Conservation (phyloP, 37 sponge, comb jelly and placozoan species). For the Cliona cf. orientalis region DNA sequence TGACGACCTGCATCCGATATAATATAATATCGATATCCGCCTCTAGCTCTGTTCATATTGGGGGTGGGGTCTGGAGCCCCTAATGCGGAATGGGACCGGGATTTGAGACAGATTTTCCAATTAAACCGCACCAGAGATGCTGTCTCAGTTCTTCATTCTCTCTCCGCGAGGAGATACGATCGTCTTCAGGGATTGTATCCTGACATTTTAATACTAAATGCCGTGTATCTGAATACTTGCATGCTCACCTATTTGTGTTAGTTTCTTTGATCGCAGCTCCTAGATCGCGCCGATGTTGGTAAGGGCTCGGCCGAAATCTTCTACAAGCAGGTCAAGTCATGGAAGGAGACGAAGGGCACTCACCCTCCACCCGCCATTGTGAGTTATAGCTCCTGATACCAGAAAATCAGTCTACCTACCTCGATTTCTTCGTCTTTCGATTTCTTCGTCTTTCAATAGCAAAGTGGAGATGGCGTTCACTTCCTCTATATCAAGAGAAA, state of each 20-base stretch:
- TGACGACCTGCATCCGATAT: too few species aligned
- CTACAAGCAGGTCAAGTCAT: constrained; percentile 76
- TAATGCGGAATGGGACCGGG: too few species aligned
- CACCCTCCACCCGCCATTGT: constrained; percentile 87
- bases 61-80: too few species aligned
- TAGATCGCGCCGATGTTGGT: constrained; percentile 78
- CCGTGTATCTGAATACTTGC: too few species aligned
- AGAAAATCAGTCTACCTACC: too few species aligned
- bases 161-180: constrained; percentile 94
- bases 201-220: neutral
- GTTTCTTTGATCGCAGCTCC: too few species aligned
- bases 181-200: constrained; percentile 94
- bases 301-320: constrained; percentile 77
- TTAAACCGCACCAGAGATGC: constrained; percentile 67
- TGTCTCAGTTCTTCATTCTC: constrained; percentile 93
- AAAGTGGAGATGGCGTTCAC: constrained; percentile 68
- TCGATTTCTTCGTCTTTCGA: too few species aligned
- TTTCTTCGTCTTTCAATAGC: neutral
- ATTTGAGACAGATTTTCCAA: too few species aligned
- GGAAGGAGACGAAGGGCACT: constrained; percentile 83
- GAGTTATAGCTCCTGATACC: too few species aligned
- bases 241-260: too few species aligned
- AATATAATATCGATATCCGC: too few species aligned
- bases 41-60: too few species aligned
- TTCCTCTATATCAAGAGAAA: constrained; percentile 88